A percentile compares a stretch with the other conserved stretches of the same genome.
Evolutionary conservation across 2,113 vertebrate genomes (phyloP).

Genomic region (Saguinus midas): DNA sequence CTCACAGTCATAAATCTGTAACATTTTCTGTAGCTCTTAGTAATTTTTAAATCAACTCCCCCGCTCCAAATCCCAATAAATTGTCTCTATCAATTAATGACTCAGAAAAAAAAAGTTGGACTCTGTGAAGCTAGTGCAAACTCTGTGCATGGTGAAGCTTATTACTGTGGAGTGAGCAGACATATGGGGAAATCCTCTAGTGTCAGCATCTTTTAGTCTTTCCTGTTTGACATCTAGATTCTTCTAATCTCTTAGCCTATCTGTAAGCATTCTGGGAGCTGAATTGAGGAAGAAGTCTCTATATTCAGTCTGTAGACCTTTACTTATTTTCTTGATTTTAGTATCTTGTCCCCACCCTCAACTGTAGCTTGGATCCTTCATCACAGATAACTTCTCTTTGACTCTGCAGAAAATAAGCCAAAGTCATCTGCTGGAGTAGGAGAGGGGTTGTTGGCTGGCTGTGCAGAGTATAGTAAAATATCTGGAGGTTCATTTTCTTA

Average conservation of each 20-base stretch:
- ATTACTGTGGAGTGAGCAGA: not conserved
- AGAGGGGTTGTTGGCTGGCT: not conserved
- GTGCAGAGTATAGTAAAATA: not conserved
- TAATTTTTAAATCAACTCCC: too few relatives aligned
- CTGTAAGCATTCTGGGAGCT: not conserved
- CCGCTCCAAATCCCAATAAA: too few relatives aligned
- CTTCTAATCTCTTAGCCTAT: not conserved
- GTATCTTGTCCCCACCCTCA: not conserved
- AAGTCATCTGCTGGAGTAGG: not conserved
- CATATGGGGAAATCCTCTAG: rapidly evolving
- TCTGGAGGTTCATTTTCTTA: not conserved
- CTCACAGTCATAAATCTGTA: too few relatives aligned
- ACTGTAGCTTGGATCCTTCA: not conserved
- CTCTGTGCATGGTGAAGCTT: not conserved
- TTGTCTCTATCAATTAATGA: too few relatives aligned
- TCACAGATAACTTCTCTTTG: not conserved
- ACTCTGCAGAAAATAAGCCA: not conserved
- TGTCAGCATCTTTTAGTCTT: not conserved
- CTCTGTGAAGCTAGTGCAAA: not conserved
- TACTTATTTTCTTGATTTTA: not conserved
- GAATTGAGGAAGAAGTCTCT: not conserved
- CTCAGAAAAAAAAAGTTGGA: too few relatives aligned
- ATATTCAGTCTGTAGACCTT: not conserved
- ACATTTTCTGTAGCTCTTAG: too few relatives aligned
- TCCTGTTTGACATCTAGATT: not conserved